phyloP scores from a whole-genome alignment of 2,113 vertebrate species.

The Leptodactylus fuscus region DNA sequence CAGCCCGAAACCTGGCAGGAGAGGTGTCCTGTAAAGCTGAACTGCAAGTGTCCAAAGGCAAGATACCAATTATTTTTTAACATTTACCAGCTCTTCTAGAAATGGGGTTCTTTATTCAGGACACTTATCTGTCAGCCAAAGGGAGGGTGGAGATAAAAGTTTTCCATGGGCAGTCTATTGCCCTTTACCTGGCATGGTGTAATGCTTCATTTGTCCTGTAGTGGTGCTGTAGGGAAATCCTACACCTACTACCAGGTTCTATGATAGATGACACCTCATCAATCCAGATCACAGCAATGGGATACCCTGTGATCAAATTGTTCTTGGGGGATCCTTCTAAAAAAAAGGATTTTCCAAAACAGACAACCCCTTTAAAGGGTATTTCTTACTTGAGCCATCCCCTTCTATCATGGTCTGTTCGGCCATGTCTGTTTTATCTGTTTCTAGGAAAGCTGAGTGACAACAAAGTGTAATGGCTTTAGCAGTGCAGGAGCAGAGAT shows the following conservation, averaged over 20 bases:
- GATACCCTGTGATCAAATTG: not conserved
- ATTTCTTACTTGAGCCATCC: not conserved
- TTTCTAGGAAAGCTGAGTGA: not conserved
- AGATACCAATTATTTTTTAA: not conserved
- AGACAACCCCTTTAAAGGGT: no score
- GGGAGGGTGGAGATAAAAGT: no score
- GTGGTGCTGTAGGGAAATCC: not conserved
- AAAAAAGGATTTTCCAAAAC: not conserved
- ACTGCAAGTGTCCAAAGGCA: constrained; percentile 86
- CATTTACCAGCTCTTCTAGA: no score
- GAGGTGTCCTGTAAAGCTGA: constrained; percentile 97
- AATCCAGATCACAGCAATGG: not conserved
- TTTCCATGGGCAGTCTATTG: no score
- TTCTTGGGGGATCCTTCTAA: not conserved
- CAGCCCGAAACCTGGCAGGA: constrained; percentile 88
- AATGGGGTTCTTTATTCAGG: not conserved
- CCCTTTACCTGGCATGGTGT: no score
- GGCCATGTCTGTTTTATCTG: not conserved
- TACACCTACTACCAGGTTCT: not conserved
- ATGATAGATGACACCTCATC: not conserved
- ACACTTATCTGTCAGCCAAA: not conserved
- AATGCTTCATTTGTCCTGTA: not conserved
- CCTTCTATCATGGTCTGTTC: not conserved
- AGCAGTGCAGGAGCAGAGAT: not conserved
- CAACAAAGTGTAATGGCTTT: no score